A percentile compares a stretch with the other conserved stretches of the same genome.
Conservation (phyloP, 2,113 vertebrate genomes). For the Trogon surrucura region DNA sequence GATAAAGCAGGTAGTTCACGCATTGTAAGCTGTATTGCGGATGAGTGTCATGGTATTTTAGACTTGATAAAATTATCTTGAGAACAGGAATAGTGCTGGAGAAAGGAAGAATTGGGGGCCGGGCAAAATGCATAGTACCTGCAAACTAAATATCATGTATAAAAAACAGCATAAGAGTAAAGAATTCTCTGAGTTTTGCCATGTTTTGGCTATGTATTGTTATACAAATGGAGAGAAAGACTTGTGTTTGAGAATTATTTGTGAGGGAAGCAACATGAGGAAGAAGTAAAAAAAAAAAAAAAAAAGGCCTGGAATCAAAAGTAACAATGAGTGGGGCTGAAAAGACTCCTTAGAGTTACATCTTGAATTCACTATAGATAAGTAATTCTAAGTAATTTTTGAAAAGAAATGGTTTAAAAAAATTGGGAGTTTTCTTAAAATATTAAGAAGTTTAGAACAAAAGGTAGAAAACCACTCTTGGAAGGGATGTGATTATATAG, state of each 20-base stretch:
- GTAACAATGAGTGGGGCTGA: neutral
- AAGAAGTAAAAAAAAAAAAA: neutral
- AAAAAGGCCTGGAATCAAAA: neutral
- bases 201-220: neutral
- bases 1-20: neutral
- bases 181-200: neutral
- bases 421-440: neutral
- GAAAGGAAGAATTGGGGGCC: neutral
- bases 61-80: neutral
- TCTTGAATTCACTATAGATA: neutral
- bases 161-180: neutral
- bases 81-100: neutral
- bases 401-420: neutral
- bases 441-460: neutral
- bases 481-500: neutral
- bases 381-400: neutral
- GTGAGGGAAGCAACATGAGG: neutral
- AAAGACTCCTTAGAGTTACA: neutral
- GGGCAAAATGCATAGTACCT: neutral
- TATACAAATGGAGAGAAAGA: neutral
- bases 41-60: neutral
- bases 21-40: accelerated
- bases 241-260: neutral
- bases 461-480: neutral
- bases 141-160: neutral